These are phyloP conservation scores for Drymonia ruficornis DNA, from an alignment of 2,888 invertebrate genomes.

Conservation along the genomic window DNA sequence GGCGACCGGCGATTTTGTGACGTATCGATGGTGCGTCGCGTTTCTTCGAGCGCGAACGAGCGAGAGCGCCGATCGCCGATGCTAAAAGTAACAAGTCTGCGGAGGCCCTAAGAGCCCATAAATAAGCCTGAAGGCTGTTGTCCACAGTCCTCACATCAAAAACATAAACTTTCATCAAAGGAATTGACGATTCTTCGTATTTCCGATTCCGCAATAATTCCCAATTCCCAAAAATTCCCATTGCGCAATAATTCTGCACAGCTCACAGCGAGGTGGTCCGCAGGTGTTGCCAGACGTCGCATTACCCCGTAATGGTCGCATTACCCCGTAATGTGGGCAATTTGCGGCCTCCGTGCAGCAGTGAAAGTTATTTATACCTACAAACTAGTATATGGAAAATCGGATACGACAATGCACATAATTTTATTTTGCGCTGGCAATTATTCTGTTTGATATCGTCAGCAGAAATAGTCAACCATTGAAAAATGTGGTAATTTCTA, in stretches of 20 bases:
- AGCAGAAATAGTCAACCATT: too few species aligned
- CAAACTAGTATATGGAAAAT: background rate
- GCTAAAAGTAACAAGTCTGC: too few species aligned
- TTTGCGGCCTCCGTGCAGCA: constrained; percentile 37
- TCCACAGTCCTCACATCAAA: background rate
- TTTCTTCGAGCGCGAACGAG: too few species aligned
- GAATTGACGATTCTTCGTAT: background rate
- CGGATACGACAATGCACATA: constrained; percentile 10
- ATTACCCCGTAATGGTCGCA: constrained; percentile 49
- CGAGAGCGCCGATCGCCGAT: too few species aligned
- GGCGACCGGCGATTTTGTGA: too few species aligned
- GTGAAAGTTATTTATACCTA: constrained; percentile 30
- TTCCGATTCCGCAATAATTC: too few species aligned
- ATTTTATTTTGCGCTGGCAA: constrained; percentile 3
- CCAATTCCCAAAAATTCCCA: too few species aligned
- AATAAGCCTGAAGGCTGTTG: background rate
- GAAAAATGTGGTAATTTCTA: too few species aligned
- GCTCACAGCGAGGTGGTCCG: constrained; percentile 30
- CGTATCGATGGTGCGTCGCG: too few species aligned
- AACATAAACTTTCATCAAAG: background rate
- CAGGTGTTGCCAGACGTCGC: constrained; percentile 29
- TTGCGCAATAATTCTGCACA: constrained; percentile 27
- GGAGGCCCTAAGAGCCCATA: too few species aligned
- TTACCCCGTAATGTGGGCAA: constrained; percentile 50
- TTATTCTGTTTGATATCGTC: too few species aligned